Evolutionary conservation across 2,888 invertebrate genomes (phyloP).

Genomic region (Amiota communis): DNA sequence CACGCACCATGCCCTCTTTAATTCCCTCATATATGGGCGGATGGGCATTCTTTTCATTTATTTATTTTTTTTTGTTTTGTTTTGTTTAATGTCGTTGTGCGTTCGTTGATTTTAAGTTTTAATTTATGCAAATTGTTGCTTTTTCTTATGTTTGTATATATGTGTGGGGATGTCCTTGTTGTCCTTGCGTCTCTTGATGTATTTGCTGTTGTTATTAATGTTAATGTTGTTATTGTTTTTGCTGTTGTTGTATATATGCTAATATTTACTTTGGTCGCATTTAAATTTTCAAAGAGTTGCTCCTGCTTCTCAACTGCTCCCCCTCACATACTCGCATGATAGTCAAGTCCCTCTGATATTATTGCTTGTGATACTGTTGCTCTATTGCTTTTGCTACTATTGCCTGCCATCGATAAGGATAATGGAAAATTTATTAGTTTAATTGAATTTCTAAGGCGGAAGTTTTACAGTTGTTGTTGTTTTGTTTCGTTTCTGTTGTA

Average conservation of each 20-base stretch:
- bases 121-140: conserved; percentile 71
- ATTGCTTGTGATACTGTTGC: conserved; percentile 9
- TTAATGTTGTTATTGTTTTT: background rate
- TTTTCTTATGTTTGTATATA: conserved; percentile 46
- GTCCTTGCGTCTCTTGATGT: conserved; percentile 31
- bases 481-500: conserved; percentile 27
- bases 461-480: conserved; percentile 59
- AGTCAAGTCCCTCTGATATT: background rate
- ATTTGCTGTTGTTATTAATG: conserved; percentile 6
- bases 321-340: conserved; percentile 6
- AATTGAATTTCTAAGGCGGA: conserved; percentile 70
- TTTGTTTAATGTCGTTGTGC: conserved; percentile 11
- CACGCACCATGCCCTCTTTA: background rate
- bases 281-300: conserved; percentile 47
- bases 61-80: too few relatives aligned
- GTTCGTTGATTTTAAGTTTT: conserved; percentile 63
- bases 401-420: conserved; percentile 63
- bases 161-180: conserved; percentile 32
- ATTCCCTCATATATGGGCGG: background rate
- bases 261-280: conserved; percentile 58
- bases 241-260: conserved; percentile 34
- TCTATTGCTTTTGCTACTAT: conserved; percentile 12
- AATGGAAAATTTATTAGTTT: conserved; percentile 70
- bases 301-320: conserved; percentile 27
- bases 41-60: background rate